Percentiles rank a stretch among this genome's conserved stretches.
phyloP scores from a whole-genome alignment of 2,113 vertebrate genomes.

The Ceyx cyanopectus region DNA sequence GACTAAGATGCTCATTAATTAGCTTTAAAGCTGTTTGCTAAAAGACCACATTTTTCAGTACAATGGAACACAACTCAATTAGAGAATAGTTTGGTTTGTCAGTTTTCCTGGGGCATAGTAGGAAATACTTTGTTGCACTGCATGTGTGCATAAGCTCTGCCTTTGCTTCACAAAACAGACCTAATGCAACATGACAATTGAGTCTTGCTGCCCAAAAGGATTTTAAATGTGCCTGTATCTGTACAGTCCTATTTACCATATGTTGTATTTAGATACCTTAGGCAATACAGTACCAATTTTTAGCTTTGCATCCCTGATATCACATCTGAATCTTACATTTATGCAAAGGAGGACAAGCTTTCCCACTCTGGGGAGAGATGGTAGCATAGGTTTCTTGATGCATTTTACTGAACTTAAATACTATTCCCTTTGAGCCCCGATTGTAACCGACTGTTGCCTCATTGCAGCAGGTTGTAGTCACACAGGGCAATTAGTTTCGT shows the following conservation, averaged over 20 bases:
- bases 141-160: conserved; percentile 49
- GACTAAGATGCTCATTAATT: conserved; percentile 35
- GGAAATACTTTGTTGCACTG: conserved; percentile 63
- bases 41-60: conserved; percentile 50
- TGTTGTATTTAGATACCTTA: conserved; percentile 47
- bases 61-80: conserved; percentile 49
- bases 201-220: conserved; percentile 41
- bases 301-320: not conserved
- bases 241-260: conserved; percentile 29
- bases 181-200: conserved; percentile 67
- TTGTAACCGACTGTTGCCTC: not conserved
- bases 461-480: not conserved
- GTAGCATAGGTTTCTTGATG: not conserved
- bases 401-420: not conserved
- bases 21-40: conserved; percentile 28
- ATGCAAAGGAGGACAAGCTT: not conserved
- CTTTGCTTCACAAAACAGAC: conserved; percentile 60
- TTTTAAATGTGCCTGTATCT: conserved; percentile 52
- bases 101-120: conserved; percentile 68
- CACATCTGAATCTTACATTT: not conserved
- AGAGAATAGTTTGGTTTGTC: conserved; percentile 62
- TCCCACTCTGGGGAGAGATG: not conserved
- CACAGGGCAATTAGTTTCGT: not conserved
- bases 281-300: conserved; percentile 17
- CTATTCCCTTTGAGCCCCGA: not conserved